Conservation (phyloP, 2,797 vertebrate genomes). For the Helarctos malayanus region DNA sequence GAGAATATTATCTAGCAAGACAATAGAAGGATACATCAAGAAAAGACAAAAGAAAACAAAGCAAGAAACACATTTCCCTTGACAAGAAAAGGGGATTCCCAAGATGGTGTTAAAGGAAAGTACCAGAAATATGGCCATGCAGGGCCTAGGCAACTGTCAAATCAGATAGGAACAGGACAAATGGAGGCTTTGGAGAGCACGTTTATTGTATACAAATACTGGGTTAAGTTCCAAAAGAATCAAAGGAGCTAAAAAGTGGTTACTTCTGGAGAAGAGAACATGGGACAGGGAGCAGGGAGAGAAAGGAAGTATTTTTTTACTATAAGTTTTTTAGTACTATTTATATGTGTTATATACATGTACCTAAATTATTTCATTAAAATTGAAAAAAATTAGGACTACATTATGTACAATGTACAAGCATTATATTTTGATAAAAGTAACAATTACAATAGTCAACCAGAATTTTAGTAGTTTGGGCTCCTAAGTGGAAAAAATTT, state of each 20-base stretch:
- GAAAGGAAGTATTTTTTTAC: background rate
- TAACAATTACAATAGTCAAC: background rate
- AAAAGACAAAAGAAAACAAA: background rate
- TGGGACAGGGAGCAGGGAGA: background rate
- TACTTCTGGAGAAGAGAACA: background rate
- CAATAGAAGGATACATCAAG: background rate
- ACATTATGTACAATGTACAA: background rate
- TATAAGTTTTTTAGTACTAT: background rate
- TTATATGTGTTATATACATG: background rate
- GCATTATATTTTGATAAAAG: slow-evolving; percentile 54
- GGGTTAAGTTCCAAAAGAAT: background rate
- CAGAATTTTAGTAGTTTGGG: background rate
- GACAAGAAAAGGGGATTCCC: background rate
- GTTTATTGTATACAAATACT: background rate
- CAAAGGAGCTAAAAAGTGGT: background rate
- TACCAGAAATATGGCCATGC: background rate
- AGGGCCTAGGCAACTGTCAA: background rate
- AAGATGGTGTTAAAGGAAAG: background rate
- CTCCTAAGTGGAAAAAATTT: slow-evolving; percentile 61
- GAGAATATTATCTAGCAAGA: background rate
- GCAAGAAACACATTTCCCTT: background rate
- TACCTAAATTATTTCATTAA: background rate
- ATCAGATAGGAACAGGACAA: background rate
- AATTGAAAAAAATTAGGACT: background rate
- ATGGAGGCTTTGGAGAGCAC: no score